phyloP scores from a whole-genome alignment of 2,888 invertebrate species.

The Athalia rosae region DNA sequence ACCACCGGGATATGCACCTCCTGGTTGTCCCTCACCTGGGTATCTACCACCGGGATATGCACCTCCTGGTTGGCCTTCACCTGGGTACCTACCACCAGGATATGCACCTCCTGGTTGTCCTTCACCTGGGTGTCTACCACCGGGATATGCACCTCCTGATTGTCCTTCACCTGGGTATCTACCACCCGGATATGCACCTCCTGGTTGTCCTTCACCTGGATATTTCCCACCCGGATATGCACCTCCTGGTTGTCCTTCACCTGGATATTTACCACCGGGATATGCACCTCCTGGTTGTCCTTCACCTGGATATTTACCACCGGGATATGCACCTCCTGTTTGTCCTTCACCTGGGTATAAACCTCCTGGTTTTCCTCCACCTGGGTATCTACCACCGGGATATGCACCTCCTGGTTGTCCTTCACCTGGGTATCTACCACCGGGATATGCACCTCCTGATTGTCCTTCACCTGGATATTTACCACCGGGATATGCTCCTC shows the following conservation, averaged over 20 bases:
- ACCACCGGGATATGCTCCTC: conserved; percentile 2
- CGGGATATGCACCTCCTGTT: conserved; percentile 21
- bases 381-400: conserved; percentile 48
- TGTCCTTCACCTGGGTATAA: conserved; percentile 46
- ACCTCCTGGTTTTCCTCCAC: conserved; percentile 45
- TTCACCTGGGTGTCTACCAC: conserved; percentile 13
- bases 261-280: conserved; percentile 6
- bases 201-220: neutral
- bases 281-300: too few relatives aligned
- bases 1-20: neutral
- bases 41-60: too few relatives aligned
- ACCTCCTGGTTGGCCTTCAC: too few relatives aligned
- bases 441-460: neutral
- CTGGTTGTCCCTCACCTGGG: too few relatives aligned
- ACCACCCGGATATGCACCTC: conserved; percentile 29
- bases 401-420: conserved; percentile 48
- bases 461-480: neutral
- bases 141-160: neutral
- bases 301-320: conserved; percentile 44
- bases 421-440: conserved; percentile 46
- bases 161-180: conserved; percentile 5
- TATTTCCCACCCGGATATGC: conserved; percentile 14
- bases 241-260: too few relatives aligned
- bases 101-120: neutral
- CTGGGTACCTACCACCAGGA: conserved; percentile 3